Evolutionary conservation across 2,797 vertebrate species (phyloP).

Genomic region (Emys orbicularis): DNA sequence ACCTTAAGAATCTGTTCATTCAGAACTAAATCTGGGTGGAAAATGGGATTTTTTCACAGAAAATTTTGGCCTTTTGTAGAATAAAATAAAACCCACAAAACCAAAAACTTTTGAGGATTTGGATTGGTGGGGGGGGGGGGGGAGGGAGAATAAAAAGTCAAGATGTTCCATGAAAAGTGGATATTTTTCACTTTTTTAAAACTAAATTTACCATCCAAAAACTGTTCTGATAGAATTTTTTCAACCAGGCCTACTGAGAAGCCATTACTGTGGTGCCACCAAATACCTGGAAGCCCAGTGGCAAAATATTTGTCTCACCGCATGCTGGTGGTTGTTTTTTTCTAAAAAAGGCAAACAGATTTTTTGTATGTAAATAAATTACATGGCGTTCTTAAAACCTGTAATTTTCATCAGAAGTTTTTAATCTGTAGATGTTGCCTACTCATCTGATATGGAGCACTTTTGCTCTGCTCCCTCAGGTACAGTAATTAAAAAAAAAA

Average conservation of each 20-base stretch:
- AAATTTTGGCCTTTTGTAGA: no score
- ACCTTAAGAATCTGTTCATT: no score
- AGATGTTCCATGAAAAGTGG: no score
- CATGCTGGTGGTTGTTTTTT: neutral
- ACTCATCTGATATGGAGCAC: neutral
- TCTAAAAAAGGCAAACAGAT: neutral
- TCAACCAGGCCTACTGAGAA: neutral
- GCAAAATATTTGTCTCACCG: neutral
- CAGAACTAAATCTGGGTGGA: no score
- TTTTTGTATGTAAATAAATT: constrained; percentile 33
- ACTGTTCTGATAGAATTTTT: neutral
- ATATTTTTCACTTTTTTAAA: no score
- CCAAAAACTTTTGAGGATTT: no score
- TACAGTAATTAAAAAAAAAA: constrained; percentile 9
- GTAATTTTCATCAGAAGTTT: neutral
- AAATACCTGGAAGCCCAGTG: neutral
- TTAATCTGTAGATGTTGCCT: neutral
- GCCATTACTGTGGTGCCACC: neutral
- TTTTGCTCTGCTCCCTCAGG: neutral
- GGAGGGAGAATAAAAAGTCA: no score
- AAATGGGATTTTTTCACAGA: no score
- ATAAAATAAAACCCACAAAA: no score
- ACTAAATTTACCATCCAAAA: no score
- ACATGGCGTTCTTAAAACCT: neutral
- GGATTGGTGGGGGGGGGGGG: no score